A percentile compares a stretch with the other conserved stretches of the same genome.
phyloP scores from a whole-genome alignment of 1,140 invertebrate genomes.

The Procambarus virginalis region DNA sequence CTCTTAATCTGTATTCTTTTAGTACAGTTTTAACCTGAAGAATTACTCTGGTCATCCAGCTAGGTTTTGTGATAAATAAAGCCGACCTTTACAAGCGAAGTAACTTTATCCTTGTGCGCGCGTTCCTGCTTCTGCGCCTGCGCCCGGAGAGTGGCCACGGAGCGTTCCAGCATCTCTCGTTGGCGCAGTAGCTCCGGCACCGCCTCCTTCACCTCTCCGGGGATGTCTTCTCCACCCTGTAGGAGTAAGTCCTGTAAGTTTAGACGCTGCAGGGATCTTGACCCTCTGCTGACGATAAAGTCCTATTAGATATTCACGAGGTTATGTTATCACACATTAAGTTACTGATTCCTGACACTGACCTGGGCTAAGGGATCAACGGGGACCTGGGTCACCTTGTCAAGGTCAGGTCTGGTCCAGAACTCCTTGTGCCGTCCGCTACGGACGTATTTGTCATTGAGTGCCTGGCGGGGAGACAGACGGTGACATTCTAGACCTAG shows the following conservation, averaged over 20 bases:
- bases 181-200: constrained; percentile 62
- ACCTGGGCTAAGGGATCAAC: constrained; percentile 4
- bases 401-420: constrained; percentile 63
- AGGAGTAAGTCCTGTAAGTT: background rate
- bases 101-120: constrained; percentile 49
- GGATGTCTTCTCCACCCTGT: background rate
- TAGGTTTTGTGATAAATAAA: background rate
- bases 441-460: constrained; percentile 64
- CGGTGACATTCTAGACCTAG: too few relatives aligned
- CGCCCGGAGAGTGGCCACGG: constrained; percentile 55
- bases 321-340: too few relatives aligned
- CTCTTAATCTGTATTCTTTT: too few relatives aligned
- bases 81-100: constrained; percentile 56
- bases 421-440: constrained; percentile 51
- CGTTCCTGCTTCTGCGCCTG: constrained; percentile 43
- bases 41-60: too few relatives aligned
- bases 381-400: constrained; percentile 8
- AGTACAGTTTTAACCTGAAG: too few relatives aligned
- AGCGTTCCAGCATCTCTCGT: constrained; percentile 64
- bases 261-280: background rate
- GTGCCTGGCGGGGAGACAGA: constrained; percentile 6
- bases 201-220: constrained; percentile 35
- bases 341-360: background rate
- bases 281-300: too few relatives aligned
- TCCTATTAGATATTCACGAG: too few relatives aligned